Evolutionary conservation across 2,113 vertebrate species (phyloP), one percentile per base, ranked within the genome.

Genomic region (Gulo gulo): DNA sequence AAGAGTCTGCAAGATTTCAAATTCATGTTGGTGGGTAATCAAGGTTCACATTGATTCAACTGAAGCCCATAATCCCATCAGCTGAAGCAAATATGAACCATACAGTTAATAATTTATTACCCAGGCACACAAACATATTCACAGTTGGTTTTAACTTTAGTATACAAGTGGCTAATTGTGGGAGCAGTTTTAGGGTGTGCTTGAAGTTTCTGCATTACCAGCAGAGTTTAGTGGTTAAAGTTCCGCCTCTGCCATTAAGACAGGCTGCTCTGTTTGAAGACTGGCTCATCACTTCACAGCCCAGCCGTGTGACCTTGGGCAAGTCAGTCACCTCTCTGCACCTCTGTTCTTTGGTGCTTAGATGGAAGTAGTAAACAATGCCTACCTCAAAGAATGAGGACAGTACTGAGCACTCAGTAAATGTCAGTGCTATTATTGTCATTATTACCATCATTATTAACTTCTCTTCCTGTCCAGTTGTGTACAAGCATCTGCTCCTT

Each of bases 81-180:
- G 26, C 63, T 82, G 67, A 85, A 96, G 82, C 59, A 88, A 94
- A 96, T 88, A 65, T 82, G 73, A 96, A 67, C 47, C 23, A 67
- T 45, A 63, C n/a, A 92, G 79, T 87, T 74, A 94, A 87, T 89
- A 55, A 89, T 94, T 97, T 94, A 94, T 90, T 97, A 29, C 84
- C 34, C 84, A 88, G 42, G 57, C 69, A n/a, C 69, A 91, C 79
- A 92, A 91, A 91, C 61, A 84, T 83, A 90, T 74, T 83, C 83
- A 91, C n/a, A 42, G 57, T 84, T 84, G 80, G 50, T 59, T 96
- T 97, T 94, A 45, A 87, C 80, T 45, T 92, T 26, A 89, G 47
- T 50, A 50, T 50, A n/a, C 34, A 90, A 91, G 55, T 16, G 63
- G 16, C 63, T 84, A 74, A 45, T 87, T 95, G 42, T 89, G 79